Conservation (phyloP, 2,888 invertebrate genomes). For the Rutpela maculata region DNA sequence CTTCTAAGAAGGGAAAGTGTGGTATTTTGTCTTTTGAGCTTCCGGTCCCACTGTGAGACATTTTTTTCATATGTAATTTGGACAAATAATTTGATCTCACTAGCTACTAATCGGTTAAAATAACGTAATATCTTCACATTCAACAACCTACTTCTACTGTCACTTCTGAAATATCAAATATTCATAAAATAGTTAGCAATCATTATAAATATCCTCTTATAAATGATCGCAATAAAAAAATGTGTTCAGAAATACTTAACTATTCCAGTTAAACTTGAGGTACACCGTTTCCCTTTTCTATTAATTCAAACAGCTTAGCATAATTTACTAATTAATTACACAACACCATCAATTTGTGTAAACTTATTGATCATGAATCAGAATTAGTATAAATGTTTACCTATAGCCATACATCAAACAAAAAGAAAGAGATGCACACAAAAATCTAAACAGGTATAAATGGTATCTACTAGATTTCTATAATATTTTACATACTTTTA, state of each 20-base stretch:
- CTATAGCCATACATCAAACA: conserved; percentile 13
- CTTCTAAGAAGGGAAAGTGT: too few relatives aligned
- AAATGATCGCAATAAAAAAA: background rate
- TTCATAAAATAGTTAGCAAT: too few relatives aligned
- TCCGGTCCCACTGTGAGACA: too few relatives aligned
- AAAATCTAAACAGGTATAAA: conserved; percentile 29
- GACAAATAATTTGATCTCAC: too few relatives aligned
- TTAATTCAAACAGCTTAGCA: conserved; percentile 39
- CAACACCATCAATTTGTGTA: conserved; percentile 29
- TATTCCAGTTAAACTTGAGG: background rate
- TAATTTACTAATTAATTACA: conserved; percentile 42
- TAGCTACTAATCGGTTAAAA: too few relatives aligned
- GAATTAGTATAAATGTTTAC: conserved; percentile 31
- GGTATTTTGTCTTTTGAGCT: too few relatives aligned
- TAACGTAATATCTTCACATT: too few relatives aligned
- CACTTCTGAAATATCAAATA: too few relatives aligned
- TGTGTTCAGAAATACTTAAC: background rate
- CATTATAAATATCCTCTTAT: background rate
- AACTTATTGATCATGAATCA: conserved; percentile 29
- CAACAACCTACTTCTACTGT: too few relatives aligned
- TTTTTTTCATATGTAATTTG: too few relatives aligned
- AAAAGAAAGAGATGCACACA: background rate
- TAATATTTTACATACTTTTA: conserved; percentile 31
- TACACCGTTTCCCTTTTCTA: conserved; percentile 23
- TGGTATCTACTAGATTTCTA: conserved; percentile 16